Conservation (phyloP, 2,113 vertebrate genomes). For the Gulo gulo region DNA sequence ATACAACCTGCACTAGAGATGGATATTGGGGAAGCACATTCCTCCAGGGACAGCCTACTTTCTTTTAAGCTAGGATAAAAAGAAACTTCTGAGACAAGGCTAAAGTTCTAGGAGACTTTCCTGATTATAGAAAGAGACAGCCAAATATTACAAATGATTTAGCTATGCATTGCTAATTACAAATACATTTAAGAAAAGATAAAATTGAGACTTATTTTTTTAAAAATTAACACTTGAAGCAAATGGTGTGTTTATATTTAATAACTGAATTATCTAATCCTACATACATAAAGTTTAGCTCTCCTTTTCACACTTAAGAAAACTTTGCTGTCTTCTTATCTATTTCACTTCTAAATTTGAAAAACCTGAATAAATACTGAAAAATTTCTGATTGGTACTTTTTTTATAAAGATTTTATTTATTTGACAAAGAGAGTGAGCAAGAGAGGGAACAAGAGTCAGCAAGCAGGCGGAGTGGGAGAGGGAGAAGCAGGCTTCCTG, state of each 20-base stretch:
- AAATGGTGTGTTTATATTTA: not conserved
- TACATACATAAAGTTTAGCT: not conserved
- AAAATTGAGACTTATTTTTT: not conserved
- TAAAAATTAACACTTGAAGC: not conserved
- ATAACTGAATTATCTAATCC: not conserved
- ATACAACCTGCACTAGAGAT: not conserved
- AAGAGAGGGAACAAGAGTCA: no score
- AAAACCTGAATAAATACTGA: not conserved
- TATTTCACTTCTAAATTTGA: not conserved
- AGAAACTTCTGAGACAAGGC: not conserved
- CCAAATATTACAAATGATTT: not conserved
- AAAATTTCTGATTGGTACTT: not conserved
- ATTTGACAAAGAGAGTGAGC: no score
- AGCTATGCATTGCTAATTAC: not conserved
- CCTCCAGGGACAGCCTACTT: not conserved
- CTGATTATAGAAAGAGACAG: not conserved
- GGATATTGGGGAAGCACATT: not conserved
- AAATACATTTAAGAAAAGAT: not conserved
- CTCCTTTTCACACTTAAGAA: not conserved
- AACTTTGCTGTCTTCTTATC: not conserved
- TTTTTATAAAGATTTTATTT: not conserved
- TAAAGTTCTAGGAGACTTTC: not conserved
- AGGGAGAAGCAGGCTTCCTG: no score
- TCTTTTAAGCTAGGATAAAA: not conserved
- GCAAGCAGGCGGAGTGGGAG: no score